Evolutionary conservation across 2,113 vertebrate genomes (phyloP).

Genomic region (Cyanoliseus patagonus): DNA sequence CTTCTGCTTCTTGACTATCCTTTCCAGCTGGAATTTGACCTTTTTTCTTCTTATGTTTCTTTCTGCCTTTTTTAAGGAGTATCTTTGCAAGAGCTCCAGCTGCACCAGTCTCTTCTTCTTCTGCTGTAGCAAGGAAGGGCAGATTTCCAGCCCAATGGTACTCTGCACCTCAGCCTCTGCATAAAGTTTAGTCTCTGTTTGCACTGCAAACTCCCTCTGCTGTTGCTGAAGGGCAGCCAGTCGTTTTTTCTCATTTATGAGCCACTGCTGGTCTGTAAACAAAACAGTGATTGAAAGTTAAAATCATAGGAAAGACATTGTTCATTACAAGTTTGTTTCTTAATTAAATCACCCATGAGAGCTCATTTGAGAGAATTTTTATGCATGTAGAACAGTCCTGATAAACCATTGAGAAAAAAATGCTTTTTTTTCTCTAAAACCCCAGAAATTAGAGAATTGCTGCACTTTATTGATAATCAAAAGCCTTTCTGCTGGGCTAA

Average conservation of each 20-base stretch:
- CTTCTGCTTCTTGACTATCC: slow-evolving; percentile 85
- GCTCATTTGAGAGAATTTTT: background rate
- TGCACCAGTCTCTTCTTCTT: slow-evolving; percentile 82
- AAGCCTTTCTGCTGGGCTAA: background rate
- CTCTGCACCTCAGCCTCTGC: slow-evolving; percentile 61
- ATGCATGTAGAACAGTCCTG: background rate
- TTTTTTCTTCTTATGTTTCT: slow-evolving; percentile 77
- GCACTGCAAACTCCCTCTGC: slow-evolving; percentile 76
- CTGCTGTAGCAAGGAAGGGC: slow-evolving; percentile 47
- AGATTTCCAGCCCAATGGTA: slow-evolving; percentile 1
- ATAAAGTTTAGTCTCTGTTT: slow-evolving; percentile 73
- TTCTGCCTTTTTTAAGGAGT: slow-evolving; percentile 78
- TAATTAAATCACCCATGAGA: background rate
- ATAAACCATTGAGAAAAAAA: background rate
- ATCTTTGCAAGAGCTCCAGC: slow-evolving; percentile 80
- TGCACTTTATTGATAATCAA: background rate
- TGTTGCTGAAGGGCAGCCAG: slow-evolving; percentile 69
- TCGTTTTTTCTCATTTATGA: slow-evolving; percentile 81
- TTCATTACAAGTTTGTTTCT: background rate
- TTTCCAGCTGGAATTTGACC: slow-evolving; percentile 84
- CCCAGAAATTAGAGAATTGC: background rate
- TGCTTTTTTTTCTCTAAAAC: background rate
- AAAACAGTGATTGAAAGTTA: slow-evolving; percentile 43
- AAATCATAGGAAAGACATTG: background rate
- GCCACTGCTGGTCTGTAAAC: slow-evolving; percentile 86